Evolutionary conservation across 37 sponge, comb jelly and placozoan genomes (phyloP).

Genomic region (Petrosia ficiformis): DNA sequence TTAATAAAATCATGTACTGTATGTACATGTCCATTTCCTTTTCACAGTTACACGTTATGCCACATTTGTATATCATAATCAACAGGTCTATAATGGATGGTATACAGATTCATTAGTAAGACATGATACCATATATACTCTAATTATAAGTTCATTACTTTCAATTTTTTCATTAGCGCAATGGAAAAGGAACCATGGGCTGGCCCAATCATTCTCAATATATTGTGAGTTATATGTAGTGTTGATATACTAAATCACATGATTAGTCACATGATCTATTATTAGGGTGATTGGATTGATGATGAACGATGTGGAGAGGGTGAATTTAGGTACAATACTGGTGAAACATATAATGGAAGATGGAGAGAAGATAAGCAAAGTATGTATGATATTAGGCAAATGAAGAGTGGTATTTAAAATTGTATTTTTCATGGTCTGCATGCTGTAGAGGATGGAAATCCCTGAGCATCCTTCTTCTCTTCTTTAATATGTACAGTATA

Average conservation of each 20-base stretch:
- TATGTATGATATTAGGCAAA: constrained; percentile 10
- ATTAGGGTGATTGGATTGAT: constrained; percentile 93
- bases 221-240: constrained; percentile 1
- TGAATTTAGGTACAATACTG: constrained; percentile 86
- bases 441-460: too few species aligned
- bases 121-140: background rate
- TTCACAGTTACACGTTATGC: constrained; percentile 32
- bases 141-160: background rate
- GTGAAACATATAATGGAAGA: constrained; percentile 75
- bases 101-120: constrained; percentile 59
- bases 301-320: constrained; percentile 90
- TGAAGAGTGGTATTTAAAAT: background rate
- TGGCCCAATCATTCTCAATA: constrained; percentile 61
- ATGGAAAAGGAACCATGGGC: constrained; percentile 82
- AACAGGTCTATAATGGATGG: constrained; percentile 63
- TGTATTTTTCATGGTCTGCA: too few species aligned
- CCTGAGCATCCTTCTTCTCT: too few species aligned
- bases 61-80: constrained; percentile 57
- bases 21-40: background rate
- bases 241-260: background rate
- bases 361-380: constrained; percentile 84
- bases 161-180: constrained; percentile 48
- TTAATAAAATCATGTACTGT: too few species aligned
- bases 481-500: too few species aligned
- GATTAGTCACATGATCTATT: background rate